Conservation (phyloP, 2,888 invertebrate species). For the Nomada goodeniana region DNA sequence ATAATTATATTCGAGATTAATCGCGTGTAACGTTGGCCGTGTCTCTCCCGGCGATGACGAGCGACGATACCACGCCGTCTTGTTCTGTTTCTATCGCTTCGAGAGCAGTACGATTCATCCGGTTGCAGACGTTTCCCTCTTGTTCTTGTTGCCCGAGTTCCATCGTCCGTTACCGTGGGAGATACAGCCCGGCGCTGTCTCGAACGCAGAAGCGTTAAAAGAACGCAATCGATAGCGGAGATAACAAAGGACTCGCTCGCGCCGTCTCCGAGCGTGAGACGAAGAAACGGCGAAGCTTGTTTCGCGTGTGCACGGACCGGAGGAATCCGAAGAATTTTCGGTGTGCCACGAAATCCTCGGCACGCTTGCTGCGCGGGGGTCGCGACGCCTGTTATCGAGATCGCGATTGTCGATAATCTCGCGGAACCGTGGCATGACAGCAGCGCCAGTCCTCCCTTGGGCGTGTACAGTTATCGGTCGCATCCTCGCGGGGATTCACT, state of each 20-base stretch:
- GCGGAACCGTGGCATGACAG: slow-evolving; percentile 41
- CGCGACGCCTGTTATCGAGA: slow-evolving; percentile 58
- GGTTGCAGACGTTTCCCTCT: neutral
- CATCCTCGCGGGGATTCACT: slow-evolving; percentile 39
- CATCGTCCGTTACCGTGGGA: slow-evolving; percentile 18
- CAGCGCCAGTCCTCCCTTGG: slow-evolving; percentile 48
- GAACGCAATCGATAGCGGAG: neutral
- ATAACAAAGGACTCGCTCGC: slow-evolving; percentile 7
- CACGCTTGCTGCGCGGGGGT: slow-evolving; percentile 31
- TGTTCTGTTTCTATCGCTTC: slow-evolving; percentile 22
- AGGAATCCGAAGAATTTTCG: slow-evolving; percentile 56
- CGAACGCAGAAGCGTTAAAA: slow-evolving; percentile 21
- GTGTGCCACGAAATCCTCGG: slow-evolving; percentile 56
- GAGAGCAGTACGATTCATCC: slow-evolving; percentile 28
- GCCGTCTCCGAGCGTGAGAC: neutral
- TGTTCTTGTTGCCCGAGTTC: slow-evolving; percentile 1
- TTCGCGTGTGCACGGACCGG: neutral
- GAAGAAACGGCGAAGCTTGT: neutral
- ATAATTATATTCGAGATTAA: slow-evolving; percentile 50
- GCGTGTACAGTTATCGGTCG: slow-evolving; percentile 68
- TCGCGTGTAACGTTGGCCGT: slow-evolving; percentile 30
- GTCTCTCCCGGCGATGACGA: slow-evolving; percentile 18
- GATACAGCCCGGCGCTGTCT: slow-evolving; percentile 7
- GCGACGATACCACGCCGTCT: slow-evolving; percentile 23
- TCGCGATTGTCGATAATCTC: slow-evolving; percentile 63